A percentile compares a stretch with the other conserved stretches of the same genome.
Conservation (phyloP, 2,113 vertebrate genomes). For the Boleophthalmus pectinirostris region DNA sequence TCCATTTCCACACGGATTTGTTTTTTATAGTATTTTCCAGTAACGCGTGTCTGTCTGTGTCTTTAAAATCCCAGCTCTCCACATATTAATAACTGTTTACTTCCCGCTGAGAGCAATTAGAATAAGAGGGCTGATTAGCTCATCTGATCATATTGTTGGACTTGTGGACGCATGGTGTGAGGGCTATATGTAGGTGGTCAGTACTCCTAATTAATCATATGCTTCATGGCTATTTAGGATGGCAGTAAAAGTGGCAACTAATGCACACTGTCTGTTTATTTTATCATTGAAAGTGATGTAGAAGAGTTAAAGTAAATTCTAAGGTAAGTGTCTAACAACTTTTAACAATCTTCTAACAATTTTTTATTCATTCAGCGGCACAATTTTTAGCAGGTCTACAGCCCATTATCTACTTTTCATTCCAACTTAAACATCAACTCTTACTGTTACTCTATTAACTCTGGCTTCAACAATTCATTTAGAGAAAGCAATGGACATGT, state of each 20-base stretch:
- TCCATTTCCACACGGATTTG: conserved; percentile 9
- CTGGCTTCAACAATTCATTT: neutral
- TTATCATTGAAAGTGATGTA: neutral
- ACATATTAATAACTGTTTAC: conserved; percentile 73
- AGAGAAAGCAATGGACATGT: neutral
- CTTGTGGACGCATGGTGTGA: conserved; percentile 29
- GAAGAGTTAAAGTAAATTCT: too few species aligned
- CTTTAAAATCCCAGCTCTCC: conserved; percentile 31
- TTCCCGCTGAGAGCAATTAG: conserved; percentile 76
- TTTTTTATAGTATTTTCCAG: conserved; percentile 22
- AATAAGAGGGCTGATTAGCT: conserved; percentile 40
- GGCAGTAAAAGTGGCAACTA: neutral
- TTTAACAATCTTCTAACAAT: too few species aligned
- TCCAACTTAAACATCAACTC: too few species aligned
- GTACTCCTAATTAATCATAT: neutral
- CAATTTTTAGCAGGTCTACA: too few species aligned
- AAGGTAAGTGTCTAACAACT: too few species aligned
- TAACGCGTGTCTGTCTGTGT: conserved; percentile 23
- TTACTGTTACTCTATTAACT: neutral
- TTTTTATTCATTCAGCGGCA: too few species aligned
- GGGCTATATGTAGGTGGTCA: conserved; percentile 22
- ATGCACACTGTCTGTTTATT: neutral
- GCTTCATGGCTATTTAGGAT: neutral
- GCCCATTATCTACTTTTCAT: too few species aligned
- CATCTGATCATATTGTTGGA: conserved; percentile 48